Conservation (phyloP, 2,888 invertebrate genomes). For the Cancer borealis region DNA sequence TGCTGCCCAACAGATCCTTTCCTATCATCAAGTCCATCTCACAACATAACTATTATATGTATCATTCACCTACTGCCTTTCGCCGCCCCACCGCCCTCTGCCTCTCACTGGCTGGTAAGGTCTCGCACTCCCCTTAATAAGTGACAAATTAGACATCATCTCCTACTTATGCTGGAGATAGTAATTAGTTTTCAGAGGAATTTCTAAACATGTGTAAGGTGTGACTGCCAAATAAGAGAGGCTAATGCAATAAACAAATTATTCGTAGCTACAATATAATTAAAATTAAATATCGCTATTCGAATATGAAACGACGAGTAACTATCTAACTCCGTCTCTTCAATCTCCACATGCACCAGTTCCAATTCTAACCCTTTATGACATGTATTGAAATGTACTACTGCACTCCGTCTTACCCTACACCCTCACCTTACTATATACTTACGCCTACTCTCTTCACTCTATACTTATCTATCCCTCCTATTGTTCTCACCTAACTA, state of each 20-base stretch:
- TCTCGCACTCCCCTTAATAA: neutral
- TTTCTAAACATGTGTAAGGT: neutral
- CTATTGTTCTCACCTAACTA: neutral
- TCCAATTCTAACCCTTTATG: too few relatives aligned
- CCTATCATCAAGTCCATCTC: too few relatives aligned
- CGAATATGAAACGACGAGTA: neutral
- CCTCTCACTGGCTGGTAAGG: neutral
- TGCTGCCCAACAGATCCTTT: neutral
- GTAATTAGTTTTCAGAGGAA: conserved; percentile 1
- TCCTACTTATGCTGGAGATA: neutral
- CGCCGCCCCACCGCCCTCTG: neutral
- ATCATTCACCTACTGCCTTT: neutral
- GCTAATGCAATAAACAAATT: conserved; percentile 14
- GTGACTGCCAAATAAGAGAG: neutral
- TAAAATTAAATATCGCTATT: neutral
- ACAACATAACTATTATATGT: too few relatives aligned
- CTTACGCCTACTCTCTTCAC: neutral
- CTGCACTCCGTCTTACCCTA: neutral
- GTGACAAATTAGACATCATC: conserved; percentile 11
- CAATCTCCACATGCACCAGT: neutral
- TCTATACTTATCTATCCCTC: neutral
- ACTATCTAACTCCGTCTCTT: neutral
- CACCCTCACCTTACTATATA: neutral
- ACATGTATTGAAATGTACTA: too few relatives aligned
- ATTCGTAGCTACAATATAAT: neutral